phyloP scores from a whole-genome alignment of 2,113 vertebrate genomes.

The Menura novaehollandiae region DNA sequence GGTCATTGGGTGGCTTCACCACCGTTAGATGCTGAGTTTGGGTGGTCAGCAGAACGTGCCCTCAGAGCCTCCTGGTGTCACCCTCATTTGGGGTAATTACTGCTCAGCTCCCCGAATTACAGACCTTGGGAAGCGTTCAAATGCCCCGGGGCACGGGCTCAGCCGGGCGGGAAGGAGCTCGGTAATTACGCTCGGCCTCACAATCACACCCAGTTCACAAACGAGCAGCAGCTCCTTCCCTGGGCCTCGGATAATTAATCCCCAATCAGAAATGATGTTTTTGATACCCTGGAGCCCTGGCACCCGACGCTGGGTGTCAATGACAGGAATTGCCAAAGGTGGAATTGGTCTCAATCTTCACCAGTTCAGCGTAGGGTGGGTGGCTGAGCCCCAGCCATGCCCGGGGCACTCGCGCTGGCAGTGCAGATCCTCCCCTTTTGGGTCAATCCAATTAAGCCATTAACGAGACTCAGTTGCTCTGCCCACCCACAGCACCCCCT shows the following conservation, averaged over 20 bases:
- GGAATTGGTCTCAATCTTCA: rapidly evolving
- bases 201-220: not conserved
- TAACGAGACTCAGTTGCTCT: not conserved
- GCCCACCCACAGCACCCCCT: not conserved
- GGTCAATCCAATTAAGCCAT: not conserved
- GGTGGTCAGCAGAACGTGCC: not conserved
- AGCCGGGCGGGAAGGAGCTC: rapidly evolving
- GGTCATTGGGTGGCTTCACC: not conserved
- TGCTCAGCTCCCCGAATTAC: not conserved
- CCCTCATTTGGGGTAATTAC: not conserved
- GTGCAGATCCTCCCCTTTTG: too few species aligned
- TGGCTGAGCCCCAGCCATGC: not conserved
- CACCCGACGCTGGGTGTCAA: rapidly evolving
- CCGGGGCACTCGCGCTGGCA: not conserved
- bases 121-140: rapidly evolving
- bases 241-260: not conserved
- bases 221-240: not conserved
- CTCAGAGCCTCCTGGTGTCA: not conserved
- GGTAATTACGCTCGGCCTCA: rapidly evolving
- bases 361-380: not conserved
- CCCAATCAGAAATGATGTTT: rapidly evolving
- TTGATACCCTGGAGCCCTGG: not conserved
- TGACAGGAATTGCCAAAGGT: not conserved
- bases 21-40: rapidly evolving
- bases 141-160: not conserved